A percentile compares a stretch with the other conserved stretches of the same genome.
Evolutionary conservation across 2,888 invertebrate genomes (phyloP).

Genomic region (Chloromyia formosa): DNA sequence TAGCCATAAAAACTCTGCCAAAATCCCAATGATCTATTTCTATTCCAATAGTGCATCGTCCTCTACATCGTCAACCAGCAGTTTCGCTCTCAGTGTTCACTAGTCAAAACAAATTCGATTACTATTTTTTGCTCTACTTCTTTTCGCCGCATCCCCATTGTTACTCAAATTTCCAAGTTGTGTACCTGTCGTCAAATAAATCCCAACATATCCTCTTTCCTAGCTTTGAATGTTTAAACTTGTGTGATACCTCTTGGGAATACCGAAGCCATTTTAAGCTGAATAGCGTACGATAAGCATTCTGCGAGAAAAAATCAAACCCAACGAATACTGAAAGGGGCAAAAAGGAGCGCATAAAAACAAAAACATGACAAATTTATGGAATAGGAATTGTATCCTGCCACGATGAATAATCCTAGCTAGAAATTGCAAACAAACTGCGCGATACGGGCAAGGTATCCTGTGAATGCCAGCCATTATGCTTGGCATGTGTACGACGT

Average conservation of each 20-base stretch:
- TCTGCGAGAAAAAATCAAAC: not conserved
- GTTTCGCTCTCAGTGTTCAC: too few relatives aligned
- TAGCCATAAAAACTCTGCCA: too few relatives aligned
- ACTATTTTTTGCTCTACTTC: too few relatives aligned
- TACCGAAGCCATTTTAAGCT: not conserved
- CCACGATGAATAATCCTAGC: not conserved
- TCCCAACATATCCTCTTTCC: not conserved
- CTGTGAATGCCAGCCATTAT: not conserved
- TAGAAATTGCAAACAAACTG: too few relatives aligned
- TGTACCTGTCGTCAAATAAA: not conserved
- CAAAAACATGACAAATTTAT: slow-evolving; percentile 7
- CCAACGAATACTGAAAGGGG: not conserved
- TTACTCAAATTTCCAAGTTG: not conserved
- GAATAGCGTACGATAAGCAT: not conserved
- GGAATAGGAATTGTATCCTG: slow-evolving; percentile 4
- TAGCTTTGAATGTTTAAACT: not conserved
- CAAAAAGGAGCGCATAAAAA: not conserved
- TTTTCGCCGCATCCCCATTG: too few relatives aligned
- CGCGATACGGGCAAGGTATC: not conserved
- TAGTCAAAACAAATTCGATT: too few relatives aligned
- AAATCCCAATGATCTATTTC: too few relatives aligned
- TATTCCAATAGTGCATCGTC: too few relatives aligned
- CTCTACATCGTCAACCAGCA: too few relatives aligned
- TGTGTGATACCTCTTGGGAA: not conserved
- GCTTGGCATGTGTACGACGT: not conserved